Evolutionary conservation across 2,797 vertebrate species (phyloP).

Genomic region (Bufotes viridis): DNA sequence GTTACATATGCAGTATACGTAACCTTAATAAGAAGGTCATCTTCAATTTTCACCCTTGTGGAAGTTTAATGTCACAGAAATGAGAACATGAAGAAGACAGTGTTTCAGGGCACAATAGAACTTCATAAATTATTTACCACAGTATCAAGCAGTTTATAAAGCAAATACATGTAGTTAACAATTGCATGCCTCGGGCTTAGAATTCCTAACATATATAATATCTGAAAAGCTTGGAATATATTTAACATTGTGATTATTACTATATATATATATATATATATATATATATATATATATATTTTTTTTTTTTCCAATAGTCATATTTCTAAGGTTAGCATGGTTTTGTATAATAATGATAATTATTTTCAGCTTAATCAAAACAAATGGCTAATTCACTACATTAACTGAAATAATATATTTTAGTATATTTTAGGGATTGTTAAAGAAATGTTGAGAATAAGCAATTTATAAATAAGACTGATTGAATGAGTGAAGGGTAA

Average conservation of each 20-base stretch:
- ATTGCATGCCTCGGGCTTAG: slow-evolving; percentile 33
- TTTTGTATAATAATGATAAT: background rate
- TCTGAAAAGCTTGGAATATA: background rate
- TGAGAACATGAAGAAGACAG: slow-evolving; percentile 12
- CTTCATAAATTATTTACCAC: slow-evolving; percentile 55
- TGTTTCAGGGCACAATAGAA: slow-evolving; percentile 27
- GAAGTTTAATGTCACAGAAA: slow-evolving; percentile 59
- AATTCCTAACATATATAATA: background rate
- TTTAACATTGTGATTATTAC: background rate
- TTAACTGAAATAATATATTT: background rate
- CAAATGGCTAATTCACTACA: background rate
- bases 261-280: no score
- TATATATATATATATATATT: background rate
- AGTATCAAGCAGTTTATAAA: slow-evolving; percentile 33
- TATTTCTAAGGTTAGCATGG: background rate
- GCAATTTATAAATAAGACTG: background rate
- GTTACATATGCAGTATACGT: slow-evolving; percentile 63
- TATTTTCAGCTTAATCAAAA: background rate
- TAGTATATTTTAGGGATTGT: background rate
- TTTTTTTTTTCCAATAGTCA: background rate
- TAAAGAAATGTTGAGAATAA: background rate
- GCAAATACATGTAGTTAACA: slow-evolving; percentile 29
- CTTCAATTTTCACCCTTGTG: slow-evolving; percentile 61
- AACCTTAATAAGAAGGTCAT: slow-evolving; percentile 63
- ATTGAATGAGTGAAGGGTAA: no score